Conservation (phyloP, 2,888 invertebrate species). For the Platycnemis pennipes region DNA sequence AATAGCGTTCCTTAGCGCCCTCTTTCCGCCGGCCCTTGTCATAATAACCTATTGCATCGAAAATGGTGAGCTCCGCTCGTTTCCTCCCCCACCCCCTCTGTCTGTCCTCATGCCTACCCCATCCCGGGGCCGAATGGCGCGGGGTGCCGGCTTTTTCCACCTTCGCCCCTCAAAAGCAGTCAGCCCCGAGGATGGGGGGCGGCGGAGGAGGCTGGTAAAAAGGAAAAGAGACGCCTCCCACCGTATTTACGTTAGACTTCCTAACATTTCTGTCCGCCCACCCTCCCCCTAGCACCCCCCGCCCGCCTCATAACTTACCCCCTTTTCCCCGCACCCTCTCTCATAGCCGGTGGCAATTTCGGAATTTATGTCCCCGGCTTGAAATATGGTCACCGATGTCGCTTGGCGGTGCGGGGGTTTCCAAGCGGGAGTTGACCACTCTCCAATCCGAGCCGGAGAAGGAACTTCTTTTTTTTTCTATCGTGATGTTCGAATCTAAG, state of each 20-base stretch:
- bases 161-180: not conserved
- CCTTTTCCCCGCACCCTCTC: not conserved
- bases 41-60: not conserved
- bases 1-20: not conserved
- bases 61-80: not conserved
- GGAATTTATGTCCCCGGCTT: constrained; percentile 52
- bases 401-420: too few species aligned
- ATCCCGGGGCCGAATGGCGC: not conserved
- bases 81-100: not conserved
- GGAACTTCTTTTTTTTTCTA: constrained; percentile 27
- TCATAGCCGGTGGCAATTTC: constrained; percentile 61
- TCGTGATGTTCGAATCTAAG: not conserved
- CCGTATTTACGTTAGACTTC: constrained; percentile 51
- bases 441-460: not conserved
- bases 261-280: not conserved
- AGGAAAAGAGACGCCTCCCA: constrained; percentile 27
- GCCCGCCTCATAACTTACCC: not conserved
- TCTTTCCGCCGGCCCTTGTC: not conserved
- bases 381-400: constrained; percentile 47
- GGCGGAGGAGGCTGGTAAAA: not conserved
- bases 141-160: not conserved
- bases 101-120: not conserved
- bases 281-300: not conserved
- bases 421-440: not conserved
- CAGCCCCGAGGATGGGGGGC: not conserved